phyloP scores from a whole-genome alignment of 2,888 invertebrate genomes.

The Crioceris asparagi region DNA sequence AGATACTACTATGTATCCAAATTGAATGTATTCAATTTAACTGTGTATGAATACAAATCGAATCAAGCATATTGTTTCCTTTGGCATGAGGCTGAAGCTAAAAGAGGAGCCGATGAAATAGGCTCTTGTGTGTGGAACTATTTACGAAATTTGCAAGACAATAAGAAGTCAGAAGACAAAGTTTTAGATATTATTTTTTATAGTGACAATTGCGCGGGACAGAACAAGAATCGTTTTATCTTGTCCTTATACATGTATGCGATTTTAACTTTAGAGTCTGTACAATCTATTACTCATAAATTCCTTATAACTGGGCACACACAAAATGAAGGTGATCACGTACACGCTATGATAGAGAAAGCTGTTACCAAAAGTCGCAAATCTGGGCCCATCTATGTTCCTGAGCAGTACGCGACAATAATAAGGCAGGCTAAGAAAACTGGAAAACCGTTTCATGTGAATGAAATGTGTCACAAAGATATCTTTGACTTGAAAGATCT shows the following conservation, averaged over 20 bases:
- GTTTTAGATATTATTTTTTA: constrained; percentile 12
- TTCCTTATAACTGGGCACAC: constrained; percentile 10
- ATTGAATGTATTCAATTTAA: constrained; percentile 25
- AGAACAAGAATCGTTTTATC: constrained; percentile 12
- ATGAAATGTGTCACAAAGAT: constrained; percentile 3
- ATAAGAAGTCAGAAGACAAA: constrained; percentile 3
- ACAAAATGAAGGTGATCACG: constrained; percentile 11
- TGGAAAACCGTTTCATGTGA: constrained; percentile 4
- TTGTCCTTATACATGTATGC: constrained; percentile 10
- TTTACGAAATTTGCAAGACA: constrained; percentile 4
- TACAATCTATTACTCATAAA: constrained; percentile 9
- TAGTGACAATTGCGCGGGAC: constrained; percentile 13
- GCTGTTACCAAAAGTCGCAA: constrained; percentile 7
- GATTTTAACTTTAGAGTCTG: constrained; percentile 1
- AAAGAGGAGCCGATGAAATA: constrained; percentile 25
- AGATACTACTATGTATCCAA: constrained; percentile 23
- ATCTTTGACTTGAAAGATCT: constrained; percentile 1
- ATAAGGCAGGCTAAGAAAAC: constrained; percentile 11
- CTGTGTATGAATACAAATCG: constrained; percentile 19
- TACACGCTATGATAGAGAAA: constrained; percentile 9
- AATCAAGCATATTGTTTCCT: constrained; percentile 21
- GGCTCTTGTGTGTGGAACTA: constrained; percentile 13
- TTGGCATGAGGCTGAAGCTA: constrained; percentile 24
- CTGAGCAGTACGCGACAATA: constrained; percentile 10
- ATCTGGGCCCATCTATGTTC: constrained; percentile 9